Base-by-base conservation (phyloP, 2,888 invertebrate genomes). In the Lomographa bimaculata region DNA sequence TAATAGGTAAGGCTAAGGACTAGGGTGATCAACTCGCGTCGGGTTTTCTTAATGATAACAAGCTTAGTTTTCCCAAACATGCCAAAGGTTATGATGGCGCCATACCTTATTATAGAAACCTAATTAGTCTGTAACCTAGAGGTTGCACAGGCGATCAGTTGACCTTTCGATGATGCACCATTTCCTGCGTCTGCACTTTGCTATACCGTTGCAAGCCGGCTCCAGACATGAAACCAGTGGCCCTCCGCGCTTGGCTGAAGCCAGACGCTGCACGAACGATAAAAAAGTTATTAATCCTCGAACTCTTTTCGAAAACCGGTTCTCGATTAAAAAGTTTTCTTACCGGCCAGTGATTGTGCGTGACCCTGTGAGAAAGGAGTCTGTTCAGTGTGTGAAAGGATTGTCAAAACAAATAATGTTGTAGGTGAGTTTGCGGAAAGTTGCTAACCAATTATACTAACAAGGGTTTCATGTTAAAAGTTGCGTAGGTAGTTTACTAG, bases 171-270 rank as follows among this genome's bases (percentile, higher is more conserved):
- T 39, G 33, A 46, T 57, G 44, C 49, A 43, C 49, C 49, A 41
- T 49, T 47, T 46, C 42, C 35, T 41, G 39, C 29, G 21, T 20
- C 8, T 30, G 37, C 7, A 8, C 14, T 14, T 33, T 3, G 16
- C 12, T 17, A 25, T 47, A 50, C 54, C 50, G 49, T 53, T 48
- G 54, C 37, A 33, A 14, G 3, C 4, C 14, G 17, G 7, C n/a
- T 26, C 14, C n/a, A n/a, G n/a, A 7, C 34, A 14, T 14, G 2
- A 14, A 2, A 3, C 61, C 76, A 84, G 84, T 84, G 40, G 57
- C 60, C 65, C 66, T 60, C 64, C 60, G 76, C 72, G 69, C 74
- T 69, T 61, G 65, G 75, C 20, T 63, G 57, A 57, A 64, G 79
- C 61, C 68, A 58, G 73, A 73, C 84, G 83, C 70, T 51, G 46